phyloP scores from a whole-genome alignment of 2,797 vertebrate species.

The Rousettus madagascariensis region DNA sequence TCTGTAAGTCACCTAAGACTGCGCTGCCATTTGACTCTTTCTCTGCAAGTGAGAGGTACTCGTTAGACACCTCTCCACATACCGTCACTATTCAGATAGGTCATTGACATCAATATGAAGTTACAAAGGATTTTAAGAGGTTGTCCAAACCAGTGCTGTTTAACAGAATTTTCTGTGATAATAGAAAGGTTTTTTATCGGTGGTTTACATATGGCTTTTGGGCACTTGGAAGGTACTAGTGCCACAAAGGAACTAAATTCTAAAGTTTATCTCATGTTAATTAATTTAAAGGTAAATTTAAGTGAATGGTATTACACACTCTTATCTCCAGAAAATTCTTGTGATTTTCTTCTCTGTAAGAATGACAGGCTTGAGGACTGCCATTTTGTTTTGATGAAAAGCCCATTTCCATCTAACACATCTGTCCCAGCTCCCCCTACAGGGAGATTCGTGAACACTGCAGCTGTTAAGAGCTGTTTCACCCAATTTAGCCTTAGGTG shows the following conservation, averaged over 20 bases:
- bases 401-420: not conserved
- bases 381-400: not conserved
- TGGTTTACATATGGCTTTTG: accelerated
- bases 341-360: not conserved
- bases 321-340: not conserved
- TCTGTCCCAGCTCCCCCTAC: not conserved
- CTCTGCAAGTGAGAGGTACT: not conserved
- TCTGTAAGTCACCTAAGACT: not conserved
- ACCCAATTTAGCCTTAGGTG: not conserved
- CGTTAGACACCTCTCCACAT: not conserved
- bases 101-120: not conserved
- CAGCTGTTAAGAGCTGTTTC: not conserved
- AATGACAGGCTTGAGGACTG: not conserved
- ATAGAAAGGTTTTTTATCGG: not conserved
- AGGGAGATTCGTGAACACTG: not conserved
- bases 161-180: not conserved
- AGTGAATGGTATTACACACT: not conserved
- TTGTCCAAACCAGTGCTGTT: not conserved
- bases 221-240: not conserved
- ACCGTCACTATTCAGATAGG: conserved; percentile 46
- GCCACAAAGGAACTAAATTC: not conserved
- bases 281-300: not conserved
- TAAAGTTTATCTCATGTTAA: not conserved
- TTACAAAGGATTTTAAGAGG: not conserved
- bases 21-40: not conserved